phyloP scores from a whole-genome alignment of 2,888 invertebrate species.

The Heteropelma amictum region DNA sequence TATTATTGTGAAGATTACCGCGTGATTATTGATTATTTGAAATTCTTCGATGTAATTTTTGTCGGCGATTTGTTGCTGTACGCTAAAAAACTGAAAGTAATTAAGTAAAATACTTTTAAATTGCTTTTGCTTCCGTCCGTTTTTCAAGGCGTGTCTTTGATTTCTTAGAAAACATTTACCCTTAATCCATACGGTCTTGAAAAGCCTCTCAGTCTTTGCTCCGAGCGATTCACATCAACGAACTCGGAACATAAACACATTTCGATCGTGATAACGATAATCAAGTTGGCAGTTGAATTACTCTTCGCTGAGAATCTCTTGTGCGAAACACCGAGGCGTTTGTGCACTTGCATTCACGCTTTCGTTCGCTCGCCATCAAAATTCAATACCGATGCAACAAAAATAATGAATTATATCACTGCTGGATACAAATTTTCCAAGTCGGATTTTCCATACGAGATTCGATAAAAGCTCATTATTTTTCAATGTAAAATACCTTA shows the following conservation, averaged over 20 bases:
- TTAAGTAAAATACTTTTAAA: no score
- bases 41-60: no score
- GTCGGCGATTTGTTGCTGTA: no score
- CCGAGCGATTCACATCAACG: constrained; percentile 9
- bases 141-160: constrained; percentile 10
- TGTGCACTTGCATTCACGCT: constrained; percentile 8
- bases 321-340: constrained; percentile 3
- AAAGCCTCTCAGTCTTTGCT: background rate
- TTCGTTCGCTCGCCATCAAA: background rate
- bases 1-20: no score
- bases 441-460: no score
- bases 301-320: constrained; percentile 23
- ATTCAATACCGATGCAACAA: background rate
- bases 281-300: constrained; percentile 21
- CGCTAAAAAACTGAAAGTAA: no score
- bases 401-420: background rate
- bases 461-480: constrained; percentile 1
- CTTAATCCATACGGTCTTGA: constrained; percentile 13
- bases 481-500: no score
- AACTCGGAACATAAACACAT: constrained; percentile 1
- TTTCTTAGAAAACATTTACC: constrained; percentile 39
- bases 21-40: no score
- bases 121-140: no score
- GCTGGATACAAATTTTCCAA: no score
- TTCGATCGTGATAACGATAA: constrained; percentile 44